phyloP scores from a whole-genome alignment of 2,797 vertebrate species.

The Periparus ater region DNA sequence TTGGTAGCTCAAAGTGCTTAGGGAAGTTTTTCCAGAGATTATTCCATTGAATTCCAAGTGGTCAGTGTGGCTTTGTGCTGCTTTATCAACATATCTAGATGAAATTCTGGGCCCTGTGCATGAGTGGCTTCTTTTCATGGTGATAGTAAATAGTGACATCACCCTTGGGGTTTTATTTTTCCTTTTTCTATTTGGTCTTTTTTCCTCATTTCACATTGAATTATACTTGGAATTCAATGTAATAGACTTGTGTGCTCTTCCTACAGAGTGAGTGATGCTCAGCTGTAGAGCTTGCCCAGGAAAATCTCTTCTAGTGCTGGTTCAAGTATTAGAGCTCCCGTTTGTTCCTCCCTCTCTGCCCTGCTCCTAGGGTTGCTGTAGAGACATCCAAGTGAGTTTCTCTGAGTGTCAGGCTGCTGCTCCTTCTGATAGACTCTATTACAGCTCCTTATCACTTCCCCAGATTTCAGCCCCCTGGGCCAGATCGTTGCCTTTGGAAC shows the following conservation, averaged over 20 bases:
- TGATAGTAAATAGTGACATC: background rate
- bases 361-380: background rate
- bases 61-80: background rate
- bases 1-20: accelerated
- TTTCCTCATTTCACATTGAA: background rate
- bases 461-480: constrained; percentile 58
- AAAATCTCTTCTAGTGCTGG: background rate
- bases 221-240: background rate
- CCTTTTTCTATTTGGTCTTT: background rate
- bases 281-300: background rate
- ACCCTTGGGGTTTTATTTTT: accelerated
- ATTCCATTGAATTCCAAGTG: background rate
- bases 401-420: background rate
- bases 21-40: background rate
- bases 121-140: background rate
- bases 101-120: background rate
- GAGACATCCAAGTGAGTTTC: background rate
- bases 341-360: background rate
- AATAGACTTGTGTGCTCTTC: background rate
- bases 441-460: constrained; percentile 26
- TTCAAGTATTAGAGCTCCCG: background rate
- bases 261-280: background rate
- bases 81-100: background rate
- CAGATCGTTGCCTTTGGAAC: constrained; percentile 18
- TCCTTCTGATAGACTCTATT: background rate